Percentiles rank a stretch among this genome's conserved stretches.
These are phyloP conservation scores for Metopolophium dirhodum DNA, from an alignment of 1,140 invertebrate species.

Conservation along the genomic window DNA sequence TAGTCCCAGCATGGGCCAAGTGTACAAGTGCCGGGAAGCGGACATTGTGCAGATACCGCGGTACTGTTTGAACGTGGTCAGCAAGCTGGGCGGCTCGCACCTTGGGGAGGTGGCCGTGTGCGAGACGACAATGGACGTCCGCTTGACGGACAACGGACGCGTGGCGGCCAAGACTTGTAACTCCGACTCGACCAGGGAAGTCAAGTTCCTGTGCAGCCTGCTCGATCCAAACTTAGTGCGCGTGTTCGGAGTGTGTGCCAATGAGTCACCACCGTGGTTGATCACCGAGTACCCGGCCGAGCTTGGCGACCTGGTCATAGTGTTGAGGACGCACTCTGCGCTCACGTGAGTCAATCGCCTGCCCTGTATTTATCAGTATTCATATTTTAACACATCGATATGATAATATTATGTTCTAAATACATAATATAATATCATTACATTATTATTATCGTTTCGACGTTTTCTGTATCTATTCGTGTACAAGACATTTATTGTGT, in stretches of 20 bases:
- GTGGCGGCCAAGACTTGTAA: slow-evolving; percentile 61
- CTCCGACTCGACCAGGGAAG: slow-evolving; percentile 69
- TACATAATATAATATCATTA: too few relatives aligned
- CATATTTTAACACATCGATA: too few relatives aligned
- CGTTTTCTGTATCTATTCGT: too few relatives aligned
- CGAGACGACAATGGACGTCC: slow-evolving; percentile 66
- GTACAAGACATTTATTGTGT: too few relatives aligned
- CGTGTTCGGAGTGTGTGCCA: slow-evolving; percentile 74
- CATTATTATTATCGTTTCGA: too few relatives aligned
- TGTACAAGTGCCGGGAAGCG: slow-evolving; percentile 69
- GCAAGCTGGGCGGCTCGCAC: slow-evolving; percentile 76
- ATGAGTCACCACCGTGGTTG: slow-evolving; percentile 72
- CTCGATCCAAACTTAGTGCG: slow-evolving; percentile 77
- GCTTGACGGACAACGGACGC: slow-evolving; percentile 62
- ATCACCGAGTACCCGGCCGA: slow-evolving; percentile 80
- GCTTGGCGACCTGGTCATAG: slow-evolving; percentile 80
- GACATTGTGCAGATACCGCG: slow-evolving; percentile 72
- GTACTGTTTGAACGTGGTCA: slow-evolving; percentile 72
- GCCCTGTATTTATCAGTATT: too few relatives aligned
- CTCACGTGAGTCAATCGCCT: slow-evolving; percentile 59
- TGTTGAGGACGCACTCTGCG: slow-evolving; percentile 64
- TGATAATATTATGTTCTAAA: too few relatives aligned
- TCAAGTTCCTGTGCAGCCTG: slow-evolving; percentile 76
- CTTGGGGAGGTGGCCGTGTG: slow-evolving; percentile 74
- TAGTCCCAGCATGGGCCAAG: slow-evolving; percentile 69